Base-by-base conservation (phyloP, 1,140 invertebrate species). In the Colletes latitarsis region DNA sequence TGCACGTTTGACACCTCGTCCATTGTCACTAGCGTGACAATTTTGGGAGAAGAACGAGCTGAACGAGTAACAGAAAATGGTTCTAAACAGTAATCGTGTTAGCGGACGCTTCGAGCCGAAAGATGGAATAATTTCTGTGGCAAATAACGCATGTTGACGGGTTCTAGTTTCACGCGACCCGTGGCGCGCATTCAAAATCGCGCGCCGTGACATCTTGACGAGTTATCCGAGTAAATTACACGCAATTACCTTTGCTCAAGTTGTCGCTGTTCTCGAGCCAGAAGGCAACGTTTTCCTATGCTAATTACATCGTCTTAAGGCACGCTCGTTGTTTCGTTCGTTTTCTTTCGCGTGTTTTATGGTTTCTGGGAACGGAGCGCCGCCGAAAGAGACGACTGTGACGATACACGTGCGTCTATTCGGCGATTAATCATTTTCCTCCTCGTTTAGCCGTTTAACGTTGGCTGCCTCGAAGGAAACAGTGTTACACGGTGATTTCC, bases 161-260 rank as follows among this genome's bases (percentile, higher is more conserved):
- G 15, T 21, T 43, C 0, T 17, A 14, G 49, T 39, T 73, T 57
- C 60, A 46, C 71, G 63, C 3, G 63, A 43, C 39, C 53, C 62
- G 15, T 6, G 46, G 8, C 15, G 39, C 30, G 8, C 46, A 58
- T 80, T 74, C 71, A 49, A 12, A 74, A 58, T 75, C 78, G 72
- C 78, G 58, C 73, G 77, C 72, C 78, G 78, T 80, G 63, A 80
- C 78, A 75, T 80, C 78, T 80, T 62, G 63, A 68, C 71, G 71
- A 80, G 63, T 75, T 80, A 80, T 80, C 71, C 72, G 63, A 57
- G 55, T 75, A 80, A 75, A 80, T 80, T 74, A 49, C 62, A 75
- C 64, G 71, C 62, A 75, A 80, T 80, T 80, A 80, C 77, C 21
- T 49, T 74, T 73, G 70, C 70, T 60, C 63, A 41, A 58, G 69